Conservation (phyloP, 2,797 vertebrate species). For the Lacerta agilis region DNA sequence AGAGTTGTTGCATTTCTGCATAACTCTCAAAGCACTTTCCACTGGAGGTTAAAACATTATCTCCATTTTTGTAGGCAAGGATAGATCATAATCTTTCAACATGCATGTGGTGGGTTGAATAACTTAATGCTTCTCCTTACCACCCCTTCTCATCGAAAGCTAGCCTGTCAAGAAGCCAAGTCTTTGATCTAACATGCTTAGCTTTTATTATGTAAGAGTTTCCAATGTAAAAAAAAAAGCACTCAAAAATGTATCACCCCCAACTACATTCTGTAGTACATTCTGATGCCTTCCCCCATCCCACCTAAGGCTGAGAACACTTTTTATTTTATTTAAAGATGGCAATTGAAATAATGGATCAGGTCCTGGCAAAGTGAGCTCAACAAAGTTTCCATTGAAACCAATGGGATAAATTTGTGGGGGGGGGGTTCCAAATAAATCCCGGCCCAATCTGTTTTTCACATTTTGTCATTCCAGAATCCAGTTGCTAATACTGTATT, state of each 20-base stretch:
- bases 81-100: background rate
- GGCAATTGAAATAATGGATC: background rate
- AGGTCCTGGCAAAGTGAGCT: background rate
- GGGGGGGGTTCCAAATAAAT: too few species aligned
- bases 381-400: too few species aligned
- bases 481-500: constrained; percentile 19
- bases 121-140: background rate
- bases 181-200: too few species aligned
- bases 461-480: background rate
- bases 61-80: background rate
- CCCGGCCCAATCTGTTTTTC: background rate
- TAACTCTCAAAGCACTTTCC: background rate
- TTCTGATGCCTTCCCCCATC: too few species aligned
- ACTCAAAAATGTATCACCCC: background rate
- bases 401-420: too few species aligned
- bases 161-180: background rate
- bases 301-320: too few species aligned
- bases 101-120: background rate
- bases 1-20: background rate
- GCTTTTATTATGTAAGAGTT: background rate
- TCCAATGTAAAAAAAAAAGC: background rate
- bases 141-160: background rate
- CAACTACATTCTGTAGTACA: background rate
- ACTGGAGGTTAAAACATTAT: background rate
- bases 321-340: background rate